Conservation (phyloP, 2,888 invertebrate species). For the Melitaea athalia region DNA sequence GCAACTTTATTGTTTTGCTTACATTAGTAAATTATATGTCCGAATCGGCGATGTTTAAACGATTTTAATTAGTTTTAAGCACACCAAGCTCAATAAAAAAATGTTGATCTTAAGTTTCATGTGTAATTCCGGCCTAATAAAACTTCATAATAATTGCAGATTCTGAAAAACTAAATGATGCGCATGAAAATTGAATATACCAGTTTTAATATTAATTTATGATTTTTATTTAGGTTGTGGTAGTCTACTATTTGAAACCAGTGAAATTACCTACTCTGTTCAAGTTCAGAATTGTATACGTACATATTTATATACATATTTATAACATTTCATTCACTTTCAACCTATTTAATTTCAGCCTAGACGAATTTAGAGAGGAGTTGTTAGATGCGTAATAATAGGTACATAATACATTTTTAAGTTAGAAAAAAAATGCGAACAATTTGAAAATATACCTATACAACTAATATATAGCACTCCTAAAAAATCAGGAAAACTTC, state of each 20-base stretch:
- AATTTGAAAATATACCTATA: no score
- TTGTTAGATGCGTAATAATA: no score
- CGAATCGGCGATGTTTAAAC: neutral
- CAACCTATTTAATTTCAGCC: no score
- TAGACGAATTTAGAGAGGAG: no score
- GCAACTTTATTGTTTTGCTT: neutral
- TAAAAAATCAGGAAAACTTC: no score
- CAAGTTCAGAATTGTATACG: no score
- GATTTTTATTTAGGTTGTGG: neutral
- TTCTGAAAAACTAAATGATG: slow-evolving; percentile 31
- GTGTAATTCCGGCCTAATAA: slow-evolving; percentile 35
- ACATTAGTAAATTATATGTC: neutral
- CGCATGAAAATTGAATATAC: slow-evolving; percentile 20
- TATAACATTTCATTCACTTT: no score
- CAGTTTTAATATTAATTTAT: neutral
- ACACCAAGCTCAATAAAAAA: neutral
- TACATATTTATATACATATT: no score
- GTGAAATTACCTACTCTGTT: neutral
- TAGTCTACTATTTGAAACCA: neutral
- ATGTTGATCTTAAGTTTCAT: slow-evolving; percentile 9
- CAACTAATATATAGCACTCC: no score
- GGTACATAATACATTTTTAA: no score
- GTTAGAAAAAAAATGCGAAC: no score
- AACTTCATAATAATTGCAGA: slow-evolving; percentile 17
- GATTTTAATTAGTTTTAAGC: neutral